These are phyloP conservation scores for Corvus moneduloides DNA, from an alignment of 2,113 vertebrate species.

Conservation along the genomic window DNA sequence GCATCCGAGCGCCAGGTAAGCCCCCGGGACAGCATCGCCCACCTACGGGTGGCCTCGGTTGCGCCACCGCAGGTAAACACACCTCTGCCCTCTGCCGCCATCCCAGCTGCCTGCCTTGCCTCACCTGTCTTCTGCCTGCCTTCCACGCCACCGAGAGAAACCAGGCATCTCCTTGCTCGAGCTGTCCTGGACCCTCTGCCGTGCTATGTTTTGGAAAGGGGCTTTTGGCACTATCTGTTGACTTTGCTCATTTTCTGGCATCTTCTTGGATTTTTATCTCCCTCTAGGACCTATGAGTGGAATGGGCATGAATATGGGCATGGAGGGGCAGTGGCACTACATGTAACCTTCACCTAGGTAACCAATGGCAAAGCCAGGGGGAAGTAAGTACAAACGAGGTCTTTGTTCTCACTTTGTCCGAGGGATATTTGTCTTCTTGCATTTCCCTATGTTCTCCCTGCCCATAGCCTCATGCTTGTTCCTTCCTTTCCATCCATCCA, in stretches of 20 bases:
- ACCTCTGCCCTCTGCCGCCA: slow-evolving; percentile 18
- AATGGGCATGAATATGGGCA: slow-evolving; percentile 99
- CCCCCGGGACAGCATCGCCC: not conserved
- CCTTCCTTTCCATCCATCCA: slow-evolving; percentile 70
- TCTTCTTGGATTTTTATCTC: slow-evolving; percentile 88
- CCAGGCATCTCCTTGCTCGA: slow-evolving; percentile 51
- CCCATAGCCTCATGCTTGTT: slow-evolving; percentile 83
- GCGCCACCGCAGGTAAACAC: slow-evolving; percentile 40
- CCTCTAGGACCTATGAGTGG: slow-evolving; percentile 98
- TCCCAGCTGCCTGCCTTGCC: slow-evolving; percentile 70
- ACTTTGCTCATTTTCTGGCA: slow-evolving; percentile 85
- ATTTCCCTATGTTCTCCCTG: slow-evolving; percentile 78
- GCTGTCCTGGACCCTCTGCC: slow-evolving; percentile 53
- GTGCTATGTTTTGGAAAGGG: slow-evolving; percentile 69
- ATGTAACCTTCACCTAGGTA: slow-evolving; percentile 96
- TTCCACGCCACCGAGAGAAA: slow-evolving; percentile 49
- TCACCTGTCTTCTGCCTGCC: slow-evolving; percentile 72
- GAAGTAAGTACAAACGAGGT: slow-evolving; percentile 93
- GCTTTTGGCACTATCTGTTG: slow-evolving; percentile 83
- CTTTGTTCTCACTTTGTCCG: slow-evolving; percentile 75
- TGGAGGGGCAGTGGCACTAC: slow-evolving; percentile 99
- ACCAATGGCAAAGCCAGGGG: slow-evolving; percentile 96
- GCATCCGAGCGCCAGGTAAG: slow-evolving; percentile 99
- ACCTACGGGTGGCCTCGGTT: not conserved
- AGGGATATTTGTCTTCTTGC: slow-evolving; percentile 75